Percentiles rank a stretch among this genome's conserved stretches.
These are phyloP conservation scores for Drosophila arizonae DNA, from an alignment of 1,140 invertebrate genomes.

Conservation along the genomic window DNA sequence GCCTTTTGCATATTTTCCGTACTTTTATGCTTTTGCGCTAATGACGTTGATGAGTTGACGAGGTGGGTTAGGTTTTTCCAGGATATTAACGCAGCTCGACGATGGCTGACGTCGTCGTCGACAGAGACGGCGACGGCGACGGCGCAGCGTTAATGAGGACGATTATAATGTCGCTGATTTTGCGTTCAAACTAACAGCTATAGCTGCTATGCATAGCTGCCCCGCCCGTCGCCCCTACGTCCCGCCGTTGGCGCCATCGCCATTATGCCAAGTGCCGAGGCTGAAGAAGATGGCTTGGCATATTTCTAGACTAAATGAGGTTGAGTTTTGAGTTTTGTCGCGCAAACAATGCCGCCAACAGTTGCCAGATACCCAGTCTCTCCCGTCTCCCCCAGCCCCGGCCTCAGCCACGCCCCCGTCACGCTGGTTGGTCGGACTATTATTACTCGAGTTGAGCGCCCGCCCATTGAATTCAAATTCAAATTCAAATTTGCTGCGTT, in stretches of 20 bases:
- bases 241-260: constrained; percentile 31
- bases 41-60: constrained; percentile 80
- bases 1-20: constrained; percentile 20
- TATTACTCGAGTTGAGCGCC: constrained; percentile 5
- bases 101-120: constrained; percentile 11
- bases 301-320: constrained; percentile 76
- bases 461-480: constrained; percentile 51
- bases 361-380: constrained; percentile 3
- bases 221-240: background rate
- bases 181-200: constrained; percentile 75
- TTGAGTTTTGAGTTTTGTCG: constrained; percentile 68
- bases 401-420: background rate
- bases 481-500: constrained; percentile 62
- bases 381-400: background rate
- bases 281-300: constrained; percentile 56
- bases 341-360: constrained; percentile 69
- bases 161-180: constrained; percentile 81
- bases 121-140: constrained; percentile 12
- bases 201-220: background rate
- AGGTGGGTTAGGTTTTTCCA: constrained; percentile 78
- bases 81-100: constrained; percentile 68
- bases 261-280: constrained; percentile 69
- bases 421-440: constrained; percentile 19
- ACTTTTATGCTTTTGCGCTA: constrained; percentile 54
- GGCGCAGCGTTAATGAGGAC: constrained; percentile 72